Percentiles rank a stretch among this genome's conserved stretches.
Evolutionary conservation across 2,113 vertebrate species (phyloP).

Genomic region (Tauraco erythrolophus): DNA sequence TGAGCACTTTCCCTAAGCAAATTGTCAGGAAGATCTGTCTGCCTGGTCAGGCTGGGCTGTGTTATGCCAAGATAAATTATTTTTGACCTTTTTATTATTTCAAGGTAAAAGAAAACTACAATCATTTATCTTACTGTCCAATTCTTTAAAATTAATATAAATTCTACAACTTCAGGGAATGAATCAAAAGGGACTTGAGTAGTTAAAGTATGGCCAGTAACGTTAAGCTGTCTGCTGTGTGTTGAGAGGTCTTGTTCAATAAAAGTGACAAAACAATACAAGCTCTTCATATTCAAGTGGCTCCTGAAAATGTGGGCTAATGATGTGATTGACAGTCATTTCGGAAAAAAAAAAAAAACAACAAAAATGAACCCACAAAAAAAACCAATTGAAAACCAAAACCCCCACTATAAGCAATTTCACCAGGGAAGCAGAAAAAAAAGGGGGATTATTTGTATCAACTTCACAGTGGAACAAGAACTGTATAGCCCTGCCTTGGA

Average conservation of each 20-base stretch:
- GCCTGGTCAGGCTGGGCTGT: not conserved
- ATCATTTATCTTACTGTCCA: not conserved
- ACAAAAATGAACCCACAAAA: not conserved
- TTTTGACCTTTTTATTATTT: slow-evolving; percentile 24
- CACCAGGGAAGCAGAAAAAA: not conserved
- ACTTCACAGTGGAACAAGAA: not conserved
- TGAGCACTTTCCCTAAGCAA: not conserved
- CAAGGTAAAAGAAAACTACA: slow-evolving; percentile 3
- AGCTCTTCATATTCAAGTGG: not conserved
- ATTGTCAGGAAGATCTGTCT: not conserved
- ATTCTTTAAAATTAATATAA: slow-evolving; percentile 33
- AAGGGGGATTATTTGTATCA: not conserved
- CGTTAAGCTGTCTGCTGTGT: not conserved
- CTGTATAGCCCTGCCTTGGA: not conserved
- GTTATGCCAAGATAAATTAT: slow-evolving; percentile 6
- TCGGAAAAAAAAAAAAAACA: not conserved
- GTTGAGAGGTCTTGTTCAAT: not conserved
- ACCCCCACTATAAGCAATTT: not conserved
- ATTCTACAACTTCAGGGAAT: not conserved
- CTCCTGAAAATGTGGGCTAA: not conserved
- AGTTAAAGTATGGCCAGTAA: slow-evolving; percentile 2
- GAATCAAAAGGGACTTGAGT: not conserved
- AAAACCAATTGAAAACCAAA: not conserved
- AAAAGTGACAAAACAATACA: not conserved
- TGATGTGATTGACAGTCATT: not conserved